A percentile compares a stretch with the other conserved stretches of the same genome.
Conservation (phyloP, 1,140 invertebrate genomes). For the Aphis craccivora region DNA sequence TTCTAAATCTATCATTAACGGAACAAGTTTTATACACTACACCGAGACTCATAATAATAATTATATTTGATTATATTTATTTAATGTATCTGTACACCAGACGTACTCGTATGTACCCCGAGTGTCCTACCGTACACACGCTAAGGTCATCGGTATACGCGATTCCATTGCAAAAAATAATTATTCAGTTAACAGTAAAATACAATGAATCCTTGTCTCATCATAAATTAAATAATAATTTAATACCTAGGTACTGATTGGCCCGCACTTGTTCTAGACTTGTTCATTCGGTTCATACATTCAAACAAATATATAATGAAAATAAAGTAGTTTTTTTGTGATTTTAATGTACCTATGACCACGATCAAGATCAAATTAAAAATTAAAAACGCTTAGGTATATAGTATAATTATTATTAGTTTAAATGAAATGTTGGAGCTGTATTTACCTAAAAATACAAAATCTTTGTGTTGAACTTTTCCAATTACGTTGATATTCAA, state of each 20-base stretch:
- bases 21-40: not conserved
- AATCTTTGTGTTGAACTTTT: not conserved
- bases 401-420: not conserved
- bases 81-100: not conserved
- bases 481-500: not conserved
- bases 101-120: not conserved
- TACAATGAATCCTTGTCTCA: not conserved
- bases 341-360: not conserved
- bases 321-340: not conserved
- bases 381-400: not conserved
- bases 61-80: not conserved
- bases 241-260: not conserved
- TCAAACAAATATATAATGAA: not conserved
- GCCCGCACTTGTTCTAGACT: not conserved
- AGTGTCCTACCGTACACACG: not conserved
- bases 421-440: not conserved
- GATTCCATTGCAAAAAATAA: not conserved
- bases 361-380: not conserved
- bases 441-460: not conserved
- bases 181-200: not conserved
- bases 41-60: not conserved
- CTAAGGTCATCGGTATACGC: not conserved
- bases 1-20: conserved; percentile 1
- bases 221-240: not conserved
- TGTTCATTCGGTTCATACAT: not conserved